Conservation (phyloP, 2,888 invertebrate species). For the Apamea sordens region DNA sequence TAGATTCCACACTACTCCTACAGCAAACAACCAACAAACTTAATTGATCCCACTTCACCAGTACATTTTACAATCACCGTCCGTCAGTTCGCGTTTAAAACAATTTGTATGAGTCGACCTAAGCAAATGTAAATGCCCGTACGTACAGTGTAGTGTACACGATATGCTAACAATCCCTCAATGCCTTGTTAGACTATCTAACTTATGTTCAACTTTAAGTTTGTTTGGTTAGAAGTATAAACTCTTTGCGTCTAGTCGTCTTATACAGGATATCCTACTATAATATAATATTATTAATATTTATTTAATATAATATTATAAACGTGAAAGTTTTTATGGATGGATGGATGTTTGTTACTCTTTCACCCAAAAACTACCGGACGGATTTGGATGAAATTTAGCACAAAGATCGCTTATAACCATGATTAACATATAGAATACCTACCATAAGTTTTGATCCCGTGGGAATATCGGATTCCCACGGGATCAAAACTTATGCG, state of each 20-base stretch:
- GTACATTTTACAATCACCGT: not conserved
- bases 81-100: slow-evolving; percentile 6
- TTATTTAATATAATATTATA: no score
- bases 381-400: no score
- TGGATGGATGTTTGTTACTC: no score
- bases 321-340: no score
- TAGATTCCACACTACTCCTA: not conserved
- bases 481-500: no score
- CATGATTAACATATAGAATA: no score
- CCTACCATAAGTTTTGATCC: no score
- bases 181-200: slow-evolving; percentile 14
- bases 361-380: no score
- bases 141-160: not conserved
- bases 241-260: not conserved
- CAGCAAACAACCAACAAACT: not conserved
- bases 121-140: slow-evolving; percentile 18
- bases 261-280: not conserved
- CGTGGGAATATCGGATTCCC: no score
- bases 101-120: slow-evolving; percentile 35
- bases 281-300: no score
- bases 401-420: no score
- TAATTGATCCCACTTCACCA: not conserved
- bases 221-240: slow-evolving; percentile 8
- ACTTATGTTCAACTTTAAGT: slow-evolving; percentile 26
- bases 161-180: slow-evolving; percentile 33